These are phyloP conservation scores for Caloenas nicobarica DNA, from an alignment of 2,113 vertebrate genomes.

Conservation along the genomic window DNA sequence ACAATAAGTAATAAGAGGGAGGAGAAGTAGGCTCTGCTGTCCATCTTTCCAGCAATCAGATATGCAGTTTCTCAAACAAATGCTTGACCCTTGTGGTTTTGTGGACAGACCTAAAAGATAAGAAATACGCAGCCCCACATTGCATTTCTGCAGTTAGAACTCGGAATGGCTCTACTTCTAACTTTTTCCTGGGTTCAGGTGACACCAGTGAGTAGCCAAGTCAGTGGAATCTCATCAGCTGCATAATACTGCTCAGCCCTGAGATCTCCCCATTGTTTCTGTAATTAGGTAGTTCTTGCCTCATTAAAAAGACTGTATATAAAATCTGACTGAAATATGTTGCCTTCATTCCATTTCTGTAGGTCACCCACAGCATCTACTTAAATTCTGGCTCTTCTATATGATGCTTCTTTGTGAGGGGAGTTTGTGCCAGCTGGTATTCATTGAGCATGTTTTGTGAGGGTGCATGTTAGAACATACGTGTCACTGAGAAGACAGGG, in stretches of 20 bases:
- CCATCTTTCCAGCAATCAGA: not conserved
- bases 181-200: not conserved
- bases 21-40: not conserved
- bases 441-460: not conserved
- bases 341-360: not conserved
- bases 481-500: not conserved
- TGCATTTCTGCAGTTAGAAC: not conserved
- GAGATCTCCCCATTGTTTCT: not conserved
- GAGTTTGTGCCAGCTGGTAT: not conserved
- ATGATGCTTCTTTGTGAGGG: not conserved
- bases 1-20: not conserved
- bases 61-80: not conserved
- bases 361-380: not conserved
- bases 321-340: not conserved
- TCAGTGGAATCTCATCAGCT: not conserved
- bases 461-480: accelerated
- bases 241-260: not conserved
- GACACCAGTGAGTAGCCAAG: not conserved
- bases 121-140: not conserved
- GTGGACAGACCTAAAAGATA: not conserved
- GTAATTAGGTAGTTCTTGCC: not conserved
- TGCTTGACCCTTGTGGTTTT: not conserved
- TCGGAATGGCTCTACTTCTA: not conserved
- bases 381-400: not conserved
- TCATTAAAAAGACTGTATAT: not conserved